Percentiles rank a stretch among this genome's conserved stretches.
Conservation (phyloP, 2,888 invertebrate genomes). For the Drosophila recens region DNA sequence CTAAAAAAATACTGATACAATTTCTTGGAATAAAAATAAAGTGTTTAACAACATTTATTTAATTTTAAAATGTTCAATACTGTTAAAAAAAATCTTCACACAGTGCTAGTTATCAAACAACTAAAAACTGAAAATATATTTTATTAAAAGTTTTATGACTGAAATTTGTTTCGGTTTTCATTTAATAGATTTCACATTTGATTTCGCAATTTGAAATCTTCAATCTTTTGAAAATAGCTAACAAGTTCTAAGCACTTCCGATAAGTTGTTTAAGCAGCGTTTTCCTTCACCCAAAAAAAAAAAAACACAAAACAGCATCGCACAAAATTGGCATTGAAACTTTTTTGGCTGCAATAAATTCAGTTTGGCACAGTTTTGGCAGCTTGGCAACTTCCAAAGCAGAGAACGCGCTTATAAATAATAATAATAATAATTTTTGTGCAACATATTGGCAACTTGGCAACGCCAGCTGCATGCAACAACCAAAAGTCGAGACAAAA, state of each 20-base stretch:
- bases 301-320: background rate
- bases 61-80: background rate
- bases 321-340: slow-evolving; percentile 74
- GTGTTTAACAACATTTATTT: no score
- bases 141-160: slow-evolving; percentile 38
- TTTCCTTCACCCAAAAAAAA: slow-evolving; percentile 11
- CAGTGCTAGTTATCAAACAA: background rate
- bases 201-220: slow-evolving; percentile 16
- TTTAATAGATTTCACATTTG: slow-evolving; percentile 28
- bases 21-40: background rate
- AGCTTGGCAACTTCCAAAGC: slow-evolving; percentile 37
- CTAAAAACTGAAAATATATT: slow-evolving; percentile 9
- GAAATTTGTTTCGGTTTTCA: slow-evolving; percentile 10
- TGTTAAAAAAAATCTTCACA: background rate
- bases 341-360: slow-evolving; percentile 74
- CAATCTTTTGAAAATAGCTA: slow-evolving; percentile 57
- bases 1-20: background rate
- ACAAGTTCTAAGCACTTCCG: slow-evolving; percentile 67
- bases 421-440: slow-evolving; percentile 62
- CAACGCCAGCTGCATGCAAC: slow-evolving; percentile 56
- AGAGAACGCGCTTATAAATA: slow-evolving; percentile 61
- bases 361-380: slow-evolving; percentile 73
- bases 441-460: slow-evolving; percentile 77
- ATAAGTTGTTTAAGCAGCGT: slow-evolving; percentile 53
- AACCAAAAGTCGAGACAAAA: slow-evolving; percentile 32